These are phyloP conservation scores for Spilarctia lutea DNA, from an alignment of 2,888 invertebrate species.

Conservation along the genomic window DNA sequence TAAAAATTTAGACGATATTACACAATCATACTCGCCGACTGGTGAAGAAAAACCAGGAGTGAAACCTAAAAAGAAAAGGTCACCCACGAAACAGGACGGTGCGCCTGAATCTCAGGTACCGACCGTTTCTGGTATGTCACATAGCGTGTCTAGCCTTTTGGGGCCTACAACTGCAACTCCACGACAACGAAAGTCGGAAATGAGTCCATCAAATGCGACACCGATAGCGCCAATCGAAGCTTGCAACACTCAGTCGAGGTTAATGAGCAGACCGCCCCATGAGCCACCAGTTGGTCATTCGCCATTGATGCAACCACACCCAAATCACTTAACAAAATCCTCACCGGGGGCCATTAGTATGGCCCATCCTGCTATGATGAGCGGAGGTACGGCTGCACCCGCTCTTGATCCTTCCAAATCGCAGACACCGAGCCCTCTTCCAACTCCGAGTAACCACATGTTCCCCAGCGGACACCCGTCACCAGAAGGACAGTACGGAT, in stretches of 20 bases:
- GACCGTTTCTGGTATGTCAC: slow-evolving; percentile 67
- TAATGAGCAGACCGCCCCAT: slow-evolving; percentile 41
- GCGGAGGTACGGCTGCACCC: slow-evolving; percentile 58
- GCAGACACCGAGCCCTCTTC: slow-evolving; percentile 51
- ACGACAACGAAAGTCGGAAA: slow-evolving; percentile 58
- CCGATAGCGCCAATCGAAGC: slow-evolving; percentile 59
- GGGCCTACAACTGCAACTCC: slow-evolving; percentile 55
- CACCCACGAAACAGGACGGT: slow-evolving; percentile 70
- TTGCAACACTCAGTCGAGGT: slow-evolving; percentile 26
- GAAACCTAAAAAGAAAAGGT: slow-evolving; percentile 79
- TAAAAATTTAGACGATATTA: slow-evolving; percentile 82
- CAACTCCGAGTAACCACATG: slow-evolving; percentile 57
- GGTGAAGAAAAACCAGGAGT: slow-evolving; percentile 70
- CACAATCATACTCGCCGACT: slow-evolving; percentile 81
- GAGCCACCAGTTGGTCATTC: slow-evolving; percentile 46
- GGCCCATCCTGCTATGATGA: slow-evolving; percentile 64
- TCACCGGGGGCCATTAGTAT: slow-evolving; percentile 55
- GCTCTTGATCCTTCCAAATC: slow-evolving; percentile 55
- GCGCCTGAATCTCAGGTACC: slow-evolving; percentile 61
- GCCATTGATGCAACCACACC: slow-evolving; percentile 45
- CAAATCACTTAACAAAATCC: slow-evolving; percentile 34
- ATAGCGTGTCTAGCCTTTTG: slow-evolving; percentile 79
- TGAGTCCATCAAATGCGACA: slow-evolving; percentile 44
- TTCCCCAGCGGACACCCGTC: slow-evolving; percentile 66
- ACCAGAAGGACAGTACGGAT: slow-evolving; percentile 73